A percentile compares a stretch with the other conserved stretches of the same genome.
Conservation (phyloP, 2,888 invertebrate genomes). For the Ypsolopha sequella region DNA sequence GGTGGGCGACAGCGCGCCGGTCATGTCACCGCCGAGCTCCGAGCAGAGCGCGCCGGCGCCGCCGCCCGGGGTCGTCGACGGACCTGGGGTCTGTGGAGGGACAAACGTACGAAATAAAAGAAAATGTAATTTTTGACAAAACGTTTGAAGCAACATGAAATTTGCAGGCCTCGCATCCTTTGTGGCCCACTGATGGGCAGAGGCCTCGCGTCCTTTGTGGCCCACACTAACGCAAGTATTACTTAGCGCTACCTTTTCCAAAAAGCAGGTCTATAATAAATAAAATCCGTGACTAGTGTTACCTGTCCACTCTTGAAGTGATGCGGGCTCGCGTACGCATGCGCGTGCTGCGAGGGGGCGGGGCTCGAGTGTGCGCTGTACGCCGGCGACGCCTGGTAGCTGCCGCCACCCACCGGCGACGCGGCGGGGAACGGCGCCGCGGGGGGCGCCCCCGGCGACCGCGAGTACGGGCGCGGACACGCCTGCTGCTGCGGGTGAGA, state of each 20-base stretch:
- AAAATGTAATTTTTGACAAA: no score
- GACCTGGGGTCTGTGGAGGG: no score
- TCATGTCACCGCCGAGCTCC: slow-evolving; percentile 71
- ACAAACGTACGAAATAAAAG: no score
- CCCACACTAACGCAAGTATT: no score
- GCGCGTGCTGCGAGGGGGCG: slow-evolving; percentile 36
- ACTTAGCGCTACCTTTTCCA: no score
- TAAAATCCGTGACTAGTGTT: neutral
- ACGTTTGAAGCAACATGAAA: no score
- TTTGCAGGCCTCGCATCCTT: no score
- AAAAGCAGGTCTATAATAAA: no score
- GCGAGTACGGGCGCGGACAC: slow-evolving; percentile 33
- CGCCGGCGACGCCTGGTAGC: slow-evolving; percentile 53
- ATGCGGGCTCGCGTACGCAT: slow-evolving; percentile 17
- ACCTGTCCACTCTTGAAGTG: slow-evolving; percentile 15
- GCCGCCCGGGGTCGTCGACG: no score
- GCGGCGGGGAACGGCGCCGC: slow-evolving; percentile 39
- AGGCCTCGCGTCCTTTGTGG: no score
- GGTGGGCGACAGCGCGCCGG: slow-evolving; percentile 82
- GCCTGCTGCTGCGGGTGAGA: slow-evolving; percentile 14
- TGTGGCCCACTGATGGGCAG: no score
- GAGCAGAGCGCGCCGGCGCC: no score
- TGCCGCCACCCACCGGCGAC: slow-evolving; percentile 28
- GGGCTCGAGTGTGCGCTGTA: slow-evolving; percentile 60
- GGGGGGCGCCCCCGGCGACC: slow-evolving; percentile 32